Percentiles rank a stretch among this genome's conserved stretches.
phyloP scores from a whole-genome alignment of 2,113 vertebrate species.

The Hydrochoerus hydrochaeris region DNA sequence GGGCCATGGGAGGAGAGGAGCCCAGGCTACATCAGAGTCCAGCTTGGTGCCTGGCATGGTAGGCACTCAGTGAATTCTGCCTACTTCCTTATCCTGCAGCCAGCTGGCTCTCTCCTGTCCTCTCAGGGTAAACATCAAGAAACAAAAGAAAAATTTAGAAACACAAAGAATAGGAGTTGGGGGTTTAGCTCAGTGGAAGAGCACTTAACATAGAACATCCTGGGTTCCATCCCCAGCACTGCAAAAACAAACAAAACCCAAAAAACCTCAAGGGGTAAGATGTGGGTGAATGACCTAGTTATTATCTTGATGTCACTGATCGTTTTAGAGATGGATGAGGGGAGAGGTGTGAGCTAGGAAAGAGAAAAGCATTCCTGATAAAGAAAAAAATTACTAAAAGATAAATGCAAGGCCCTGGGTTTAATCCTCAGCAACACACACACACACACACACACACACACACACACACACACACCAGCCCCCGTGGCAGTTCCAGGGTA shows the following conservation, averaged over 20 bases:
- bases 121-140: background rate
- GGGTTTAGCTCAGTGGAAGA: background rate
- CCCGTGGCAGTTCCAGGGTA: background rate
- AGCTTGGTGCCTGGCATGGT: background rate
- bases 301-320: background rate
- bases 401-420: background rate
- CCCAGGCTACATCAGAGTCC: background rate
- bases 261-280: background rate
- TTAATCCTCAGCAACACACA: background rate
- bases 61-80: background rate
- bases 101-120: background rate
- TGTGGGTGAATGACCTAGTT: background rate
- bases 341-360: background rate
- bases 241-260: background rate
- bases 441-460: too few relatives aligned
- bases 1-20: background rate
- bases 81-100: background rate
- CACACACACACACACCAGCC: background rate
- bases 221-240: background rate
- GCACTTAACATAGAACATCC: too few relatives aligned
- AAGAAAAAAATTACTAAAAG: background rate
- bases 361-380: background rate
- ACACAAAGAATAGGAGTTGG: background rate
- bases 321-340: background rate
- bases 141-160: background rate